Evolutionary conservation across 2,113 vertebrate species (phyloP).

Genomic region (Psittacara wagleri): DNA sequence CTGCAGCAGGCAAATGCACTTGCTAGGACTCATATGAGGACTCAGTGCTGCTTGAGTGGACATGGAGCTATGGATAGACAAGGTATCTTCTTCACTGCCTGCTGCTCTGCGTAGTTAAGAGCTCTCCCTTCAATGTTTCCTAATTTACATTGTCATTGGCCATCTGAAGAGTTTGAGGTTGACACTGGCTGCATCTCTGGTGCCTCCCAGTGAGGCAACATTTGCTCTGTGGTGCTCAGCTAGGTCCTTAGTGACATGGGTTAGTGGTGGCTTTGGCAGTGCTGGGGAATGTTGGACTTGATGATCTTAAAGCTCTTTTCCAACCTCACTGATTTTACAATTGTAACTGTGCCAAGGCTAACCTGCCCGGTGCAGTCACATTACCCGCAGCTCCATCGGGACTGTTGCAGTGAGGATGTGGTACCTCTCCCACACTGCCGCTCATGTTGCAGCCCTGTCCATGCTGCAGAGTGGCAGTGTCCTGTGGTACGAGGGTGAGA

Average conservation of each 20-base stretch:
- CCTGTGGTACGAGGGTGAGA: not conserved
- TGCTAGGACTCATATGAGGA: not conserved
- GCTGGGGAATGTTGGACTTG: not conserved
- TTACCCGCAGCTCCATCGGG: not conserved
- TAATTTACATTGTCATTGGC: not conserved
- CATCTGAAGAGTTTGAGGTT: not conserved
- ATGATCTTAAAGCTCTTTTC: not conserved
- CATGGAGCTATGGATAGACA: not conserved
- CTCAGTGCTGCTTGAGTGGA: not conserved
- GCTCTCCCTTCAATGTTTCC: not conserved
- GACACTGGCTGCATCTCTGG: not conserved
- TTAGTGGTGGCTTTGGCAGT: not conserved
- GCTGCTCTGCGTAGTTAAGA: not conserved
- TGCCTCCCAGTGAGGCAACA: not conserved
- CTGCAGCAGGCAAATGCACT: not conserved
- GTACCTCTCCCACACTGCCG: rapidly evolving
- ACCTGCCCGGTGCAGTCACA: rapidly evolving
- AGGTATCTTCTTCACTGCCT: not conserved
- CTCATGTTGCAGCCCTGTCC: not conserved
- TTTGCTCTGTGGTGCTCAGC: not conserved
- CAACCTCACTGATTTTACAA: not conserved
- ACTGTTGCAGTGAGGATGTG: rapidly evolving
- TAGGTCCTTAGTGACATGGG: not conserved
- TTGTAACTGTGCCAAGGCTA: not conserved
- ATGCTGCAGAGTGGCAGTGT: not conserved